Conservation (phyloP, 2,888 invertebrate species). For the Phaonia tiefii region DNA sequence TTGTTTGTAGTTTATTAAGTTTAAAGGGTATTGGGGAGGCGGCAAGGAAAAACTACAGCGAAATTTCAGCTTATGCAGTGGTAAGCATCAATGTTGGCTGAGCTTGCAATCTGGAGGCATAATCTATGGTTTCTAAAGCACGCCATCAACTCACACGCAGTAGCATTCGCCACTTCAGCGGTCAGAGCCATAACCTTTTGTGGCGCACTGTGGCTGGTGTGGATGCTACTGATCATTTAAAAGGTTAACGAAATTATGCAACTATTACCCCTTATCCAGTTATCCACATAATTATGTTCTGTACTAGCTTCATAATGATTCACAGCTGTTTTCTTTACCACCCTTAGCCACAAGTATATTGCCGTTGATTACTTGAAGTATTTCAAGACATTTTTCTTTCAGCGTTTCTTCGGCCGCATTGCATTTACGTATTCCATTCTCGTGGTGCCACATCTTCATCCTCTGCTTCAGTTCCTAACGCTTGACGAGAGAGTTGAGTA, state of each 20-base stretch:
- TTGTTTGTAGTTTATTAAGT: slow-evolving; percentile 40
- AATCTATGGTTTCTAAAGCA: slow-evolving; percentile 49
- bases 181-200: slow-evolving; percentile 34
- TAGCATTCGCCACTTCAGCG: slow-evolving; percentile 28
- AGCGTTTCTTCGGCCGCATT: neutral
- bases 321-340: neutral
- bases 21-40: slow-evolving; percentile 7
- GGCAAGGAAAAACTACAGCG: slow-evolving; percentile 23
- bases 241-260: slow-evolving; percentile 44
- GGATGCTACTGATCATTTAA: slow-evolving; percentile 61
- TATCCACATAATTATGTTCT: too few species aligned
- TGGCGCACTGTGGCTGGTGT: slow-evolving; percentile 55
- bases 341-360: slow-evolving; percentile 42
- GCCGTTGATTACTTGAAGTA: slow-evolving; percentile 57
- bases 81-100: slow-evolving; percentile 29
- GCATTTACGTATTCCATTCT: slow-evolving; percentile 8
- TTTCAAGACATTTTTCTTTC: slow-evolving; percentile 51
- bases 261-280: slow-evolving; percentile 19
- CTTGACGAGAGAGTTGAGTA: too few species aligned
- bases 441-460: slow-evolving; percentile 17
- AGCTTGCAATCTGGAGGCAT: slow-evolving; percentile 42
- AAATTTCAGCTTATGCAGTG: slow-evolving; percentile 31
- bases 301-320: too few species aligned
- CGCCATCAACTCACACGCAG: too few species aligned
- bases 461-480: too few species aligned